phyloP scores from a whole-genome alignment of 1,140 invertebrate species.

The Drosophila pandora region DNA sequence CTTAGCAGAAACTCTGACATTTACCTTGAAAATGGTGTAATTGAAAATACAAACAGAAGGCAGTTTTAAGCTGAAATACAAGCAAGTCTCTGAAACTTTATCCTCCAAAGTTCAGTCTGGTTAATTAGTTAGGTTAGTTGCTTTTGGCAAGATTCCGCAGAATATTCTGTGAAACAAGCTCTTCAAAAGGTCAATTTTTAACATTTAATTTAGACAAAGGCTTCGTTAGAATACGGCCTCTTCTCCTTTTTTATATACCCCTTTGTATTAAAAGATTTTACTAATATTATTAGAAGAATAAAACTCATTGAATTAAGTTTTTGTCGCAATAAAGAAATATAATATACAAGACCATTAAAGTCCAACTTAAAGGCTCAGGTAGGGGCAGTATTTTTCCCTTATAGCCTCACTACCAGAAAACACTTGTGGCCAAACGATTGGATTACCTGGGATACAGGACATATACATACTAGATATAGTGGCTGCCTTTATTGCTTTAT shows the following conservation, averaged over 20 bases:
- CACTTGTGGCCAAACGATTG: conserved; percentile 5
- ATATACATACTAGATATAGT: neutral
- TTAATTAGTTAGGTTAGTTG: too few species aligned
- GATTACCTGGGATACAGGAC: neutral
- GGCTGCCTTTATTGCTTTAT: neutral
- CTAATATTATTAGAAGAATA: too few species aligned
- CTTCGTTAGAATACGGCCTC: too few species aligned
- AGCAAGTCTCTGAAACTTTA: neutral
- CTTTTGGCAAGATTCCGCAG: neutral
- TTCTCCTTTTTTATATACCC: too few species aligned
- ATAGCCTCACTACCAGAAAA: neutral
- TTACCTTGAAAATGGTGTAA: neutral
- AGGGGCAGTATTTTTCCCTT: neutral
- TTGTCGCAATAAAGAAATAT: neutral
- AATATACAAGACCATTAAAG: neutral
- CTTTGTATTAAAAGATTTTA: too few species aligned
- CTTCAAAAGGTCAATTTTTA: neutral
- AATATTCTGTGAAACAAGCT: neutral
- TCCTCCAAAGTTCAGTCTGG: neutral
- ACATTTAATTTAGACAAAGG: neutral
- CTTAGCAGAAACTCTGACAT: neutral
- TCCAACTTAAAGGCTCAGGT: neutral
- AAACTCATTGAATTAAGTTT: neutral
- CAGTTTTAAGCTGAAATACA: neutral
- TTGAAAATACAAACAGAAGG: neutral